phyloP scores from a whole-genome alignment of 2,888 invertebrate genomes.

The Pheosia tremula region DNA sequence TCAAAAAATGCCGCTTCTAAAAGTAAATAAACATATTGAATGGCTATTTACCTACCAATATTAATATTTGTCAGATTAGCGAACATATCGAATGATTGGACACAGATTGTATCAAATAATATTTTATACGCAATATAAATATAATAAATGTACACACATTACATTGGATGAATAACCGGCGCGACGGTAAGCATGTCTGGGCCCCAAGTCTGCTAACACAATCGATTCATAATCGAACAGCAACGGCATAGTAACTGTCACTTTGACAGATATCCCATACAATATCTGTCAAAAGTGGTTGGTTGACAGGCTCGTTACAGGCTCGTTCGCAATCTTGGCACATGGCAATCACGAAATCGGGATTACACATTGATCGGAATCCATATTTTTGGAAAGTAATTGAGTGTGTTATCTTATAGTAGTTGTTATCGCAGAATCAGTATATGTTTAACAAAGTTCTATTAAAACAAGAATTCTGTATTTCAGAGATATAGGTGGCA shows the following conservation, averaged over 20 bases:
- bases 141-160: slow-evolving; percentile 2
- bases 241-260: too few relatives aligned
- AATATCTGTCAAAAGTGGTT: too few relatives aligned
- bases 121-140: neutral
- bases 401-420: neutral
- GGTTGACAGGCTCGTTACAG: neutral
- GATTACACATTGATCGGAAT: neutral
- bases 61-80: slow-evolving; percentile 1
- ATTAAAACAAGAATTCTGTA: too few relatives aligned
- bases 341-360: neutral
- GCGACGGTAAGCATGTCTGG: neutral
- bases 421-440: neutral
- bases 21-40: neutral
- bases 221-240: too few relatives aligned
- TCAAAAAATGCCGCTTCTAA: neutral
- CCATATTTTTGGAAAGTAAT: neutral
- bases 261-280: too few relatives aligned
- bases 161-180: neutral
- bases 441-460: too few relatives aligned
- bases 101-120: neutral
- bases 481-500: too few relatives aligned
- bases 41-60: neutral
- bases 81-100: neutral
- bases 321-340: neutral
- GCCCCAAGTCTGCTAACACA: too few relatives aligned